Evolutionary conservation across 2,888 invertebrate genomes (phyloP).

Genomic region (Brenthis daphne): DNA sequence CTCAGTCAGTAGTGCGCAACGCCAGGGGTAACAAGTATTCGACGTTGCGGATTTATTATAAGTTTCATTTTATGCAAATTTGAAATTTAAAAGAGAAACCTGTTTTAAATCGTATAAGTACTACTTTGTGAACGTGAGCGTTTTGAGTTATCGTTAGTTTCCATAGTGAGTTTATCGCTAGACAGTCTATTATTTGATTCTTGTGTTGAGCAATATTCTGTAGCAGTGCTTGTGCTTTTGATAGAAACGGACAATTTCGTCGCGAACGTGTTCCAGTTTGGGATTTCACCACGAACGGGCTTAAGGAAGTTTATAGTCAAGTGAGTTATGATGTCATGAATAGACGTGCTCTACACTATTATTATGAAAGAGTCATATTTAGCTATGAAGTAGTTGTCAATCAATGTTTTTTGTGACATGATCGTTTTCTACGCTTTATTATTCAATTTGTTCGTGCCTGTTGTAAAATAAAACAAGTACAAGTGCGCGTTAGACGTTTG

Average conservation of each 20-base stretch:
- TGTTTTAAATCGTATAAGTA: slow-evolving; percentile 59
- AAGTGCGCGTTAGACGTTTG: slow-evolving; percentile 7
- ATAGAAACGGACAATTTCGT: slow-evolving; percentile 76
- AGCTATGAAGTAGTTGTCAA: neutral
- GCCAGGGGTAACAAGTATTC: slow-evolving; percentile 71
- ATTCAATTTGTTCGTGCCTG: neutral
- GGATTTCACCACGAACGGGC: slow-evolving; percentile 82
- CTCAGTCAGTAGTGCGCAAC: slow-evolving; percentile 81
- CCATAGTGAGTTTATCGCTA: slow-evolving; percentile 56
- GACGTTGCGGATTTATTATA: slow-evolving; percentile 59
- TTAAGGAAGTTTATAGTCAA: slow-evolving; percentile 80
- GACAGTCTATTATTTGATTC: slow-evolving; percentile 65
- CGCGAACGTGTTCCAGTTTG: slow-evolving; percentile 76
- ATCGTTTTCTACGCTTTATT: slow-evolving; percentile 13
- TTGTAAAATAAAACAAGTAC: slow-evolving; percentile 1
- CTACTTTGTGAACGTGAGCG: slow-evolving; percentile 52
- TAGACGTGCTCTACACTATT: slow-evolving; percentile 3
- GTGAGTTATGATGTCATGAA: slow-evolving; percentile 57
- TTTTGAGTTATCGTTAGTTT: slow-evolving; percentile 46
- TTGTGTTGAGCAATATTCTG: slow-evolving; percentile 78
- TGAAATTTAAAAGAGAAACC: slow-evolving; percentile 63
- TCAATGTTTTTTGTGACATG: neutral
- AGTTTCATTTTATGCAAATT: slow-evolving; percentile 58
- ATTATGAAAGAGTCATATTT: slow-evolving; percentile 1
- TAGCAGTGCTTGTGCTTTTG: slow-evolving; percentile 78